phyloP scores from a whole-genome alignment of 2,113 vertebrate species.

The Archocentrus centrarchus region DNA sequence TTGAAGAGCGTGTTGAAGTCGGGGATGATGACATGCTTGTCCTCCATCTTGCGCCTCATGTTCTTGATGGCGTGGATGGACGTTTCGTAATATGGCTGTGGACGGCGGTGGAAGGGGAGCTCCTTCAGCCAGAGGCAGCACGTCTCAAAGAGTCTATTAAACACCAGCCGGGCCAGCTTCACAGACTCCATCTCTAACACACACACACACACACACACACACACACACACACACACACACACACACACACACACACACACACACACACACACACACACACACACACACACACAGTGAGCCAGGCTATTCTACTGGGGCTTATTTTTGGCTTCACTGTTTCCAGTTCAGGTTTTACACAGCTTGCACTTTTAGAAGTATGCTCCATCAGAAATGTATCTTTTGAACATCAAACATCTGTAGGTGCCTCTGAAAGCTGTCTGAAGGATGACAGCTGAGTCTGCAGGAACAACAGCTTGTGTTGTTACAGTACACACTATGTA shows the following conservation, averaged over 20 bases:
- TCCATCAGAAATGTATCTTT: background rate
- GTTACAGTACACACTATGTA: background rate
- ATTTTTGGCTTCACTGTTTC: background rate
- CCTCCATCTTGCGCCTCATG: conserved; percentile 99
- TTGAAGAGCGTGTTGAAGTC: conserved; percentile 99
- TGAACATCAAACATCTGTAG: background rate
- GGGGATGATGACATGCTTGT: conserved; percentile 97
- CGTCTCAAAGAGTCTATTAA: conserved; percentile 90
- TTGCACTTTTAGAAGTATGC: background rate
- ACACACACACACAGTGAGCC: conserved; percentile 13
- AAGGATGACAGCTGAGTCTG: background rate
- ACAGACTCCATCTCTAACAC: conserved; percentile 91
- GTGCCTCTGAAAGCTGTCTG: background rate
- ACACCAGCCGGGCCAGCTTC: conserved; percentile 90
- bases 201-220: conserved; percentile 15
- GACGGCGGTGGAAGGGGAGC: conserved; percentile 88
- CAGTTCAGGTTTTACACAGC: background rate
- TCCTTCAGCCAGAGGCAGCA: conserved; percentile 95
- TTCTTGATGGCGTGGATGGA: conserved; percentile 99
- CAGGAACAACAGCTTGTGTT: background rate
- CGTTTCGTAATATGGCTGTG: conserved; percentile 94
- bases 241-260: background rate
- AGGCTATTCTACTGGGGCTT: background rate
- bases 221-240: conserved; percentile 23
- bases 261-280: conserved; percentile 6